Percentiles rank a stretch among this genome's conserved stretches.
These are phyloP conservation scores for Cherax quadricarinatus DNA, from an alignment of 1,140 invertebrate species.

Conservation along the genomic window DNA sequence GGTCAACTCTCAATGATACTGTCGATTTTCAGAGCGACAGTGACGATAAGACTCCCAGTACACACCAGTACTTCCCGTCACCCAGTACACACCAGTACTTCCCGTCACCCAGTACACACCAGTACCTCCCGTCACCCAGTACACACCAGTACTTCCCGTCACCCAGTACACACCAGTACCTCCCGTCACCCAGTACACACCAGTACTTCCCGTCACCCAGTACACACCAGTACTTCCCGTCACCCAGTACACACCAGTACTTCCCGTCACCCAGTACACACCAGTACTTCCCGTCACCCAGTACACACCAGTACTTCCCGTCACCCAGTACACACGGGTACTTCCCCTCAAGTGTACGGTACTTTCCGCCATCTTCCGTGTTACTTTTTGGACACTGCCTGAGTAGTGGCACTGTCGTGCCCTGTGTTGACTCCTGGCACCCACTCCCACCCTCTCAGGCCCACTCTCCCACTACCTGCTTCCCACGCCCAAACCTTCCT, in stretches of 20 bases:
- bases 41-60: no score
- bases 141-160: not conserved
- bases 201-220: no score
- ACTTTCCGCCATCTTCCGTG: not conserved
- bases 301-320: no score
- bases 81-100: not conserved
- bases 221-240: no score
- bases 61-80: not conserved
- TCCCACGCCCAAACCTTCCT: no score
- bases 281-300: no score
- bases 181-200: no score
- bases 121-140: not conserved
- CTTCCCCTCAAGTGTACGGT: not conserved
- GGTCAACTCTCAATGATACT: no score
- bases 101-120: not conserved
- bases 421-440: not conserved
- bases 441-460: not conserved
- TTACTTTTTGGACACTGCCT: slow-evolving; percentile 28
- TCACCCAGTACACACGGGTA: no score
- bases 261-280: no score
- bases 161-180: not conserved
- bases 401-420: not conserved
- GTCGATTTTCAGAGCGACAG: no score
- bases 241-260: no score
- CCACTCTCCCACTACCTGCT: not conserved